Evolutionary conservation across 2,113 vertebrate species (phyloP).

Genomic region (Catagonus wagneri): DNA sequence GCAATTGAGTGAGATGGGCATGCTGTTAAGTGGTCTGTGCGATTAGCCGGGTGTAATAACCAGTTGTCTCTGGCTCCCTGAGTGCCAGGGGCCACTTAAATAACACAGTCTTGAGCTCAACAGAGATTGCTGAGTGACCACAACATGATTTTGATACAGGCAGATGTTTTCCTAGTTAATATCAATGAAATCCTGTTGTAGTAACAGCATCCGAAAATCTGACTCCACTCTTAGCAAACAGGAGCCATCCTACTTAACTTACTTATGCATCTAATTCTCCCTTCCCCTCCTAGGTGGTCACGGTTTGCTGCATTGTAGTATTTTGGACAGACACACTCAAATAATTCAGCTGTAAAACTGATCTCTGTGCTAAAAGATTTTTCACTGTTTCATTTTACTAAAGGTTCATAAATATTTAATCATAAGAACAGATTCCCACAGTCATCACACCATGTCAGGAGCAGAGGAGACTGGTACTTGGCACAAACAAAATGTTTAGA

Average conservation of each 20-base stretch:
- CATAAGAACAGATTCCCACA: neutral
- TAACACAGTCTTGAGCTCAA: slow-evolving; percentile 82
- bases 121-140: slow-evolving; percentile 82
- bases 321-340: slow-evolving; percentile 71
- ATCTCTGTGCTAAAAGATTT: slow-evolving; percentile 35
- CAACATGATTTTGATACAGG: slow-evolving; percentile 83
- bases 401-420: slow-evolving; percentile 58
- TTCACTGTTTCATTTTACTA: slow-evolving; percentile 60
- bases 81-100: slow-evolving; percentile 83
- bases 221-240: slow-evolving; percentile 76
- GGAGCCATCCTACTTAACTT: slow-evolving; percentile 77
- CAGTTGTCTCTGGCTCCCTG: slow-evolving; percentile 81
- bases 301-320: slow-evolving; percentile 42
- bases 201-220: slow-evolving; percentile 71
- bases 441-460: neutral
- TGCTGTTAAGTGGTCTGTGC: slow-evolving; percentile 85
- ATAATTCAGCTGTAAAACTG: slow-evolving; percentile 61
- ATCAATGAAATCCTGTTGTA: slow-evolving; percentile 80
- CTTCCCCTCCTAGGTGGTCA: slow-evolving; percentile 57
- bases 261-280: neutral
- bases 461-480: neutral
- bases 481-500: neutral
- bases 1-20: slow-evolving; percentile 81
- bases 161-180: slow-evolving; percentile 80
- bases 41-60: slow-evolving; percentile 84